Percentiles rank a stretch among this genome's conserved stretches.
Evolutionary conservation across 2,797 vertebrate species (phyloP).

Genomic region (Eulemur rubriventer): DNA sequence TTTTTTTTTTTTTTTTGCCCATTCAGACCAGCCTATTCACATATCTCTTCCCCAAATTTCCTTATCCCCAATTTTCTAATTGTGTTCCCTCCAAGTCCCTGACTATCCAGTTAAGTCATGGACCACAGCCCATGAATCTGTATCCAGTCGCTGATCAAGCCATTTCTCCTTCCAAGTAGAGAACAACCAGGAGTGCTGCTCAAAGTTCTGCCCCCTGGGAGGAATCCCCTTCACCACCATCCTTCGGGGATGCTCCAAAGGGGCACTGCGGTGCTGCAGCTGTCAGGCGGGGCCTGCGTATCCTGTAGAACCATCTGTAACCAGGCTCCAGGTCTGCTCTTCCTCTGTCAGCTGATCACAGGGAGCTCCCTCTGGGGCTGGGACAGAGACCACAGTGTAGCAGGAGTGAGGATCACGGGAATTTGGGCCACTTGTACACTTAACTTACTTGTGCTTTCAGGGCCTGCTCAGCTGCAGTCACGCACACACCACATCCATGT

Average conservation of each 20-base stretch:
- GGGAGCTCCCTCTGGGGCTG: not conserved
- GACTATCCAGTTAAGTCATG: not conserved
- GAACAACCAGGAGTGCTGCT: not conserved
- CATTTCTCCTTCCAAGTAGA: not conserved
- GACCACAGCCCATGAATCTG: not conserved
- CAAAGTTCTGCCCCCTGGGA: not conserved
- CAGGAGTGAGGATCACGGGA: not conserved
- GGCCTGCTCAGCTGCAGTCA: not conserved
- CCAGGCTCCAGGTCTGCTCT: not conserved
- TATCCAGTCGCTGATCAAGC: not conserved
- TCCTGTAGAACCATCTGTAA: not conserved
- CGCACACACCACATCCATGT: not conserved
- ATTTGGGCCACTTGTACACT: not conserved
- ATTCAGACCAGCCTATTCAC: not conserved
- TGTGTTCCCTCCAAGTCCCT: not conserved
- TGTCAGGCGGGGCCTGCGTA: not conserved
- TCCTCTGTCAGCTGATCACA: not conserved
- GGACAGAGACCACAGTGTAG: not conserved
- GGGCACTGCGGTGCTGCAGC: not conserved
- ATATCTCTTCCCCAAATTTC: not conserved
- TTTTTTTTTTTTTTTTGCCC: not conserved
- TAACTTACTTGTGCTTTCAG: not conserved
- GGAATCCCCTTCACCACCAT: not conserved
- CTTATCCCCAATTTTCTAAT: not conserved
- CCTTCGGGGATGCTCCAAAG: not conserved